Evolutionary conservation across 2,113 vertebrate genomes (phyloP), one percentile per base, ranked within the genome.

Genomic region (Alligator mississippiensis): DNA sequence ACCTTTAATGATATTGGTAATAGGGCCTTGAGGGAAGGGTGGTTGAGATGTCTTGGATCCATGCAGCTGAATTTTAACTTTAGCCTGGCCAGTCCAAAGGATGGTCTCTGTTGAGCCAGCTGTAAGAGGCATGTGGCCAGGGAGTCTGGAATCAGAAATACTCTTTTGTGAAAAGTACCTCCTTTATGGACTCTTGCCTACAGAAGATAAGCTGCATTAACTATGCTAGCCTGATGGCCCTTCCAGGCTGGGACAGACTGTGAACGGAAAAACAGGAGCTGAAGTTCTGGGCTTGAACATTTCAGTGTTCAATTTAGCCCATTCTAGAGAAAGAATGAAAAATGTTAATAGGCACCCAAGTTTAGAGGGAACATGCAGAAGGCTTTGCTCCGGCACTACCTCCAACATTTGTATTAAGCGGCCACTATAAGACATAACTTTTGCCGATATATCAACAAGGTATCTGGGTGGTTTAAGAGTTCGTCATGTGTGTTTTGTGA

Each of bases 401-500:
- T 79, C 85, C 7, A 1, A 22, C 4, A 54, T 3, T 1, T 13
- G 19, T 47, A 6, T 58, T 60, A 27, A 64, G 3, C 2, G 28
- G 2, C 1, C 18, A 70, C 11, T 47, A 11, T 4, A 17, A 34
- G 28, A 72, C 82, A 91, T 5, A 84, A 5, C 5, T 70, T 59
- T 80, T 12, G 30, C 7, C 4, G 6, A 11, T 11, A 28, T n/a
- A 19, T 18, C 61, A 11, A 11, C 24, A 34, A 54, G 11, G 24
- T 76, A 34, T 12, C 60, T 11, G 28, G 17, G 4, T n/a, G 1
- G 55, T 83, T 58, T 8, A 14, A 28, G 10, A 4, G 2, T 9
- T 66, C 11, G 28, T 27, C 9, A 3, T 60, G 2, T 6, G 2
- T 1, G 0, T 30, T 82, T 61, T 19, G 11, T 17, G 11, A 2